These are phyloP conservation scores for Orthosia incerta DNA, from an alignment of 2,888 invertebrate genomes.

Conservation along the genomic window DNA sequence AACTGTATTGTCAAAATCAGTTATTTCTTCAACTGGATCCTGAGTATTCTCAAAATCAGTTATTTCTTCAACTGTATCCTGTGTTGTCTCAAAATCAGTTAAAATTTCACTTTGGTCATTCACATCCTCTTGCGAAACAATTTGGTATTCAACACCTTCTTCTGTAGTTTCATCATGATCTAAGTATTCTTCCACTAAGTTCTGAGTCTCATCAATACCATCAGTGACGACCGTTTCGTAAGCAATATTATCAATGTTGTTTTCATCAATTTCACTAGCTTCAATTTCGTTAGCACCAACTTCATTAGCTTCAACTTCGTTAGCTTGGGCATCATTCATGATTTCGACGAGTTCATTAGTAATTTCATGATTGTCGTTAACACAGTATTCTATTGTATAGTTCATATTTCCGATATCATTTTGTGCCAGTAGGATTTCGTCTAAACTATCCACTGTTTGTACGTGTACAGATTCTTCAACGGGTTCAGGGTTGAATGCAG, in stretches of 20 bases:
- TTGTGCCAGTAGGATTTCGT: conserved; percentile 36
- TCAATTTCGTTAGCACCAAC: conserved; percentile 12
- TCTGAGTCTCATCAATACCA: conserved; percentile 34
- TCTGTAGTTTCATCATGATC: conserved; percentile 31
- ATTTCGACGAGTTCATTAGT: conserved; percentile 43
- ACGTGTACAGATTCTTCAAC: conserved; percentile 22
- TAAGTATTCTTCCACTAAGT: conserved; percentile 43
- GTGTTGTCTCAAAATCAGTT: conserved; percentile 15
- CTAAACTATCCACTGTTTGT: conserved; percentile 31
- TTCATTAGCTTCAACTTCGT: conserved; percentile 1
- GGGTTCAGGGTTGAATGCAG: not conserved
- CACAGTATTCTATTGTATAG: conserved; percentile 56
- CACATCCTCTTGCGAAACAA: conserved; percentile 20
- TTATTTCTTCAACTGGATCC: not conserved
- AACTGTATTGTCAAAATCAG: too few relatives aligned
- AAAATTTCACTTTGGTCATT: conserved; percentile 32
- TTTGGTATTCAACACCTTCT: conserved; percentile 32
- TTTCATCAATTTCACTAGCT: conserved; percentile 22
- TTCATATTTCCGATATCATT: conserved; percentile 42
- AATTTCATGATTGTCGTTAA: conserved; percentile 40
- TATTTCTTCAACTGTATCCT: conserved; percentile 24
- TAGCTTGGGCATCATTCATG: conserved; percentile 27
- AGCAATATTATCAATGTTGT: conserved; percentile 54
- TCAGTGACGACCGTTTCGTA: conserved; percentile 65
- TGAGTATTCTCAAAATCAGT: too few relatives aligned